Conservation (phyloP, 1,140 invertebrate species). For the Bombus confusus region DNA sequence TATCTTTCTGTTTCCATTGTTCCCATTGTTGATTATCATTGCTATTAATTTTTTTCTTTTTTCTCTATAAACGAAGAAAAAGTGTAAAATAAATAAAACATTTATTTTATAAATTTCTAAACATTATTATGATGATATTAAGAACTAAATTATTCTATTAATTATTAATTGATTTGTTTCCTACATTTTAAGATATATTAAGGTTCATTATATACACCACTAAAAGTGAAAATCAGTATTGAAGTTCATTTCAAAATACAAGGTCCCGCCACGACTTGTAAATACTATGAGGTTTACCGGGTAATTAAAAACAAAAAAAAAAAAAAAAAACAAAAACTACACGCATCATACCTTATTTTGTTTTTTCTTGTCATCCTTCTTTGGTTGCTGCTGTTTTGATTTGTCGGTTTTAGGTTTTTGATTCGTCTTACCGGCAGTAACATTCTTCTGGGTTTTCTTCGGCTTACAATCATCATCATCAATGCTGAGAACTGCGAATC, state of each 20-base stretch:
- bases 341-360: constrained; percentile 72
- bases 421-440: constrained; percentile 66
- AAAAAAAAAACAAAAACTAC: constrained; percentile 49
- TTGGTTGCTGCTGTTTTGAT: constrained; percentile 70
- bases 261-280: constrained; percentile 63
- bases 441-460: constrained; percentile 74
- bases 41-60: constrained; percentile 74
- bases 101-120: not conserved
- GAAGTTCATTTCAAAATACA: constrained; percentile 26
- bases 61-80: constrained; percentile 43
- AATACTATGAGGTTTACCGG: constrained; percentile 46
- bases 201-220: not conserved
- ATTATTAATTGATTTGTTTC: not conserved
- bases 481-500: constrained; percentile 82
- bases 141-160: not conserved
- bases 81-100: not conserved
- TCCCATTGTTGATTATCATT: constrained; percentile 80
- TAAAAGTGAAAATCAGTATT: not conserved
- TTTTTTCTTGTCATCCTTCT: constrained; percentile 78
- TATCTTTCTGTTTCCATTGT: constrained; percentile 82
- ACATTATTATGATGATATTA: not conserved
- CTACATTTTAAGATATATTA: not conserved
- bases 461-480: constrained; percentile 82
- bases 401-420: constrained; percentile 73
- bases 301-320: constrained; percentile 58